These are phyloP conservation scores for Nematolebias whitei DNA, from an alignment of 2,113 vertebrate genomes.

Conservation along the genomic window DNA sequence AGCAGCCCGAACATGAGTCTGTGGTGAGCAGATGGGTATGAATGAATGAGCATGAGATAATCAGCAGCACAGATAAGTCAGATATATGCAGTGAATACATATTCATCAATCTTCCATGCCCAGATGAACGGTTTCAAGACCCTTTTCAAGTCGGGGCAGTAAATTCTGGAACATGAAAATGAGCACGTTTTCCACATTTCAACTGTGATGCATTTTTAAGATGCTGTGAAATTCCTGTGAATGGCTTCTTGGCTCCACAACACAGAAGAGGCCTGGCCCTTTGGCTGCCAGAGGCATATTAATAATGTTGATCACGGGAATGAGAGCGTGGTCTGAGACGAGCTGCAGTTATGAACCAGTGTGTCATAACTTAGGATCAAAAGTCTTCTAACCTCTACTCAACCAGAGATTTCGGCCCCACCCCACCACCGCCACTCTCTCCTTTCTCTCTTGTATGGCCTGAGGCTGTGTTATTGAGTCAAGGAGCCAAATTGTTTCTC, in stretches of 20 bases:
- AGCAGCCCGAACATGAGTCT: no score
- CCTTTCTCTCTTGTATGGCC: conserved; percentile 58
- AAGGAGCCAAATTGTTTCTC: conserved; percentile 82
- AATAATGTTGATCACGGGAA: conserved; percentile 75
- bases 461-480: conserved; percentile 76
- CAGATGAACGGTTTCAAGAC: conserved; percentile 30
- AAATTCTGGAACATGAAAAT: conserved; percentile 65
- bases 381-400: conserved; percentile 67
- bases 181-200: conserved; percentile 65
- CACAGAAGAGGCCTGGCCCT: conserved; percentile 60
- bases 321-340: conserved; percentile 60
- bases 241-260: conserved; percentile 69
- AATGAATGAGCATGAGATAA: no score
- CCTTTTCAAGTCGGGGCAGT: conserved; percentile 45
- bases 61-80: no score
- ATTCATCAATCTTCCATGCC: conserved; percentile 50
- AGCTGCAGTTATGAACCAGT: conserved; percentile 68
- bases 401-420: conserved; percentile 55
- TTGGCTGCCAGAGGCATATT: conserved; percentile 70
- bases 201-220: conserved; percentile 62
- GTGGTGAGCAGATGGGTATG: no score
- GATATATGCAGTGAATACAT: conserved; percentile 51
- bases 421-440: conserved; percentile 16
- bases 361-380: conserved; percentile 78
- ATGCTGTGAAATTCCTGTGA: conserved; percentile 75